Percentiles rank a stretch among this genome's conserved stretches.
Evolutionary conservation across 2,888 invertebrate species (phyloP).

Genomic region (Eumerus sabulonum): DNA sequence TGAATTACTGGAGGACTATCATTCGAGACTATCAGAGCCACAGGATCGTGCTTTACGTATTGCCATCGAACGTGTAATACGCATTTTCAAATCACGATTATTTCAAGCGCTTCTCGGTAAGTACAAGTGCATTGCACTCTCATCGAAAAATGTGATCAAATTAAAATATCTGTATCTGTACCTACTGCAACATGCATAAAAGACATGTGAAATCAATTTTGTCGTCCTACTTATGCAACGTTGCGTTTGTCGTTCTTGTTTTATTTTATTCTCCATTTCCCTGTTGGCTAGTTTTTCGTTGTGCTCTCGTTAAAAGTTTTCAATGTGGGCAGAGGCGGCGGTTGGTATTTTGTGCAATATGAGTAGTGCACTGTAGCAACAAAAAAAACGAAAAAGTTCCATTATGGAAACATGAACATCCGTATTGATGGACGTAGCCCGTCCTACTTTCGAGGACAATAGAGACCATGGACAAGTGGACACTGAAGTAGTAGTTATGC

Average conservation of each 20-base stretch:
- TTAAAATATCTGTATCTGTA: slow-evolving; percentile 23
- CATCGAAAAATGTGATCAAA: slow-evolving; percentile 84
- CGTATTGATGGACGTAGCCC: slow-evolving; percentile 47
- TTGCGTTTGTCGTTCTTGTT: slow-evolving; percentile 38
- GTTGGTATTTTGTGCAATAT: slow-evolving; percentile 32
- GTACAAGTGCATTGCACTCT: slow-evolving; percentile 81
- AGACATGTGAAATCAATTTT: slow-evolving; percentile 30
- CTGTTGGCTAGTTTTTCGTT: slow-evolving; percentile 29
- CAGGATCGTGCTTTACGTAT: slow-evolving; percentile 96
- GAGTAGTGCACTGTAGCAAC: slow-evolving; percentile 33
- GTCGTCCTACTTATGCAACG: slow-evolving; percentile 44
- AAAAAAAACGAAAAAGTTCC: slow-evolving; percentile 51
- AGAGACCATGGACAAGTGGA: slow-evolving; percentile 24
- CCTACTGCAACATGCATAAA: slow-evolving; percentile 1
- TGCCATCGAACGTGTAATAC: slow-evolving; percentile 98
- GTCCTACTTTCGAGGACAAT: slow-evolving; percentile 53
- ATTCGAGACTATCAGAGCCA: slow-evolving; percentile 94
- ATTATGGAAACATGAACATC: slow-evolving; percentile 58
- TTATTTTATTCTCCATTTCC: background rate
- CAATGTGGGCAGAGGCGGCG: slow-evolving; percentile 47
- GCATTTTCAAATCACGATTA: slow-evolving; percentile 98
- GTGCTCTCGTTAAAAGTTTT: slow-evolving; percentile 62
- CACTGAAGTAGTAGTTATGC: slow-evolving; percentile 9
- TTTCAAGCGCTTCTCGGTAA: slow-evolving; percentile 98
- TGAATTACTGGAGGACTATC: slow-evolving; percentile 98